Base-by-base conservation (phyloP, 1,140 invertebrate genomes). In the Drosophila sucinea region DNA sequence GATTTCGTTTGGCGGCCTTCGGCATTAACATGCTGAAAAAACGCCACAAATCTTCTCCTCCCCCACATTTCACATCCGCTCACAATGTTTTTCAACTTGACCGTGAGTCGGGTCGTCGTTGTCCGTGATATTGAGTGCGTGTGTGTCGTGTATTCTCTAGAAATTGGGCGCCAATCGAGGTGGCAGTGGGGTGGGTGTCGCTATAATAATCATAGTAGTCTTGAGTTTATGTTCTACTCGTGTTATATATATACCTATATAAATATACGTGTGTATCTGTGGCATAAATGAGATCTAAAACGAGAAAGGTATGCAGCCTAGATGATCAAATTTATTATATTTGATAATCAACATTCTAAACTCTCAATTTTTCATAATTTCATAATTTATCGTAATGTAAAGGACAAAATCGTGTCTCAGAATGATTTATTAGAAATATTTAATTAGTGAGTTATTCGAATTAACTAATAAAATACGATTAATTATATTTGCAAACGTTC, bases 11-110 rank as follows among this genome's bases (percentile, higher is more conserved):
- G 44, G 11, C 23, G 44, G 44, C 44, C 44, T 51, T 51, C 44
- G 44, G 23, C 44, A 51, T 51, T 27, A 51, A 51, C 25, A 27
- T 51, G n/a, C n/a, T n/a, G 23, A 51, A 51, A 51, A 23, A 51
- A 25, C 25, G 44, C 44, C 23, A 51, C 40, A 47, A 58, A 56
- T 44, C 58, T 70, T 44, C 57, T 70, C 60, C 74, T 56, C 58
- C 67, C 27, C 73, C 67, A 69, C 29, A 70, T 55, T 11, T 66
- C 72, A 83, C 79, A 87, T 89, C 77, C 84, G 70, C 77, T 89
- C 84, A 84, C 77, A 89, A 89, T 84, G 80, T 77, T 78, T 84
- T 89, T 87, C 84, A 89, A 89, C 84, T 89, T 89, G 84, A 89
- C 84, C 84, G 85, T 85, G 81, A 85, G 81, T 75, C 69, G 64